Evolutionary conservation across 1,140 invertebrate species (phyloP).

Genomic region (Pseudomyrmex concolor): DNA sequence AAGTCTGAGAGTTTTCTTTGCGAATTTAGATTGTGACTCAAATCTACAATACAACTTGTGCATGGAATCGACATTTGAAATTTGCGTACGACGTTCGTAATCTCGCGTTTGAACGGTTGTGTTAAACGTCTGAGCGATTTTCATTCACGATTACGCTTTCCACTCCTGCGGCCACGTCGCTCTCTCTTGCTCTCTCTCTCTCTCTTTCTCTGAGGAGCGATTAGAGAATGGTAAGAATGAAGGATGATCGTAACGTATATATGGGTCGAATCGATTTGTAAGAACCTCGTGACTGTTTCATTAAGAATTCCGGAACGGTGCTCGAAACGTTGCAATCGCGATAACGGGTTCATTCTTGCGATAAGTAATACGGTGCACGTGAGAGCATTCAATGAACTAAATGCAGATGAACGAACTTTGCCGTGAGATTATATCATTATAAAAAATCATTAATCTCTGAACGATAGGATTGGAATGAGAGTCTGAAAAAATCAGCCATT

Average conservation of each 20-base stretch:
- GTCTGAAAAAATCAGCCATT: too few species aligned
- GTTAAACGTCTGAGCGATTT: slow-evolving; percentile 6
- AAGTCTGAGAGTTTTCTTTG: neutral
- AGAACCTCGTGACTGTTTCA: slow-evolving; percentile 40
- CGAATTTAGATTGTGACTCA: neutral
- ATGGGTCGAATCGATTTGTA: slow-evolving; percentile 37
- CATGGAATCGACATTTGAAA: too few species aligned
- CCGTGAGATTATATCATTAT: neutral
- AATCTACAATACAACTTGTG: slow-evolving; percentile 3
- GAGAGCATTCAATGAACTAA: neutral
- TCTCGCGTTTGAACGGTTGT: neutral
- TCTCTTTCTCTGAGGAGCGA: slow-evolving; percentile 14
- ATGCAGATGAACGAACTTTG: slow-evolving; percentile 5
- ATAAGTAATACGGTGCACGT: slow-evolving; percentile 51
- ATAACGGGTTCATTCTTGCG: slow-evolving; percentile 52
- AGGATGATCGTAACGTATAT: slow-evolving; percentile 32
- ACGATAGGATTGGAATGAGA: too few species aligned
- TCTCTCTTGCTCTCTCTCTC: too few species aligned
- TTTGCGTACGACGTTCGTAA: neutral
- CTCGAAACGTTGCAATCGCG: slow-evolving; percentile 12
- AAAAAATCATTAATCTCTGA: slow-evolving; percentile 1
- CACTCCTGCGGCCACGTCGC: neutral
- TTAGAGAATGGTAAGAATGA: slow-evolving; percentile 27
- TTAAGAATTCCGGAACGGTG: slow-evolving; percentile 44
- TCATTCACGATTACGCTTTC: slow-evolving; percentile 42